Evolutionary conservation across 1,140 invertebrate species (phyloP).

Genomic region (Macrobrachium nipponense): DNA sequence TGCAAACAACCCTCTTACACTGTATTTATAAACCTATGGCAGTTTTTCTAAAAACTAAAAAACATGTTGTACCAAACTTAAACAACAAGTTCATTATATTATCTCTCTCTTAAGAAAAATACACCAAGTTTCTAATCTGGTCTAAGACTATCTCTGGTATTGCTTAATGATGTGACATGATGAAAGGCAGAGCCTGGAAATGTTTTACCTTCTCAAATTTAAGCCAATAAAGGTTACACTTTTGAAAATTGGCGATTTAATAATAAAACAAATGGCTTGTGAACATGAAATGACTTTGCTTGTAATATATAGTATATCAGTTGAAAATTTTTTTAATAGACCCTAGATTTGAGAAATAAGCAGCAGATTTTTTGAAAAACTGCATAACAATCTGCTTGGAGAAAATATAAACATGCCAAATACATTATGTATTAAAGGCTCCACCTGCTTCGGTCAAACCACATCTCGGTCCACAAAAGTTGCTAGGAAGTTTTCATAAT

Average conservation of each 20-base stretch:
- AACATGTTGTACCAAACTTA: conserved; percentile 33
- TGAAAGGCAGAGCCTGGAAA: conserved; percentile 28
- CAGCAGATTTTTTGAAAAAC: too few species aligned
- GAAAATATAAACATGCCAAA: conserved; percentile 1
- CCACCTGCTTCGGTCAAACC: conserved; percentile 7
- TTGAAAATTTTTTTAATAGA: too few species aligned
- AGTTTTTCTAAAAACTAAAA: conserved; percentile 34
- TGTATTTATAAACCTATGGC: conserved; percentile 36
- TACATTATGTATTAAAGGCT: conserved; percentile 21
- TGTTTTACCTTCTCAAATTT: conserved; percentile 27
- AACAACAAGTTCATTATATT: conserved; percentile 35
- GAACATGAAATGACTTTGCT: too few species aligned
- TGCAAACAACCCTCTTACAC: background rate
- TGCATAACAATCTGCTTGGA: background rate
- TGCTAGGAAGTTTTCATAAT: background rate
- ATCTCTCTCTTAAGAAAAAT: conserved; percentile 42
- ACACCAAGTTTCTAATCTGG: conserved; percentile 30
- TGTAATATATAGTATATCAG: too few species aligned
- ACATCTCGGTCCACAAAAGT: conserved; percentile 12
- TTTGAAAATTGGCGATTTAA: too few species aligned
- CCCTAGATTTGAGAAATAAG: too few species aligned
- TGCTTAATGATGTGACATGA: conserved; percentile 44
- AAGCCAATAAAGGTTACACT: background rate
- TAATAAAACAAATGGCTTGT: too few species aligned
- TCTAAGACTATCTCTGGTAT: conserved; percentile 45